Evolutionary conservation across 1,140 invertebrate genomes (phyloP).

Genomic region (Maconellicoccus hirsutus): DNA sequence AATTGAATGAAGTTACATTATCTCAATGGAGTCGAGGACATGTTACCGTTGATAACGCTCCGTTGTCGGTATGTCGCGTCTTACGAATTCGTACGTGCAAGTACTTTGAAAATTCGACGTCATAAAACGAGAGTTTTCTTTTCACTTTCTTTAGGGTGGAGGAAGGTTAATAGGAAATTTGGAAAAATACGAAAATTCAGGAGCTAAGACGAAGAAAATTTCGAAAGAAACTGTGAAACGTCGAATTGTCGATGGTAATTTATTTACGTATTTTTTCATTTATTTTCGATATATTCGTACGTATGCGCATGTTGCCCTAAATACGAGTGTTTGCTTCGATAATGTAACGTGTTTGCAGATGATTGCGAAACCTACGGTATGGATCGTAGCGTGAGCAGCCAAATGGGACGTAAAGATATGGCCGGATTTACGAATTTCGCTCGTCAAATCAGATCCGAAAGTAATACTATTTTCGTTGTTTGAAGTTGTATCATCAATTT

Average conservation of each 20-base stretch:
- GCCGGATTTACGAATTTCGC: slow-evolving; percentile 35
- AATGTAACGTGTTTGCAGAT: no score
- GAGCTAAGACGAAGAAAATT: no score
- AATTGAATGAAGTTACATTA: slow-evolving; percentile 26
- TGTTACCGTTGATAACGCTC: slow-evolving; percentile 30
- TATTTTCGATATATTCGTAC: no score
- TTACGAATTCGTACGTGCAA: not conserved
- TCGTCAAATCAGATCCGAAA: slow-evolving; percentile 32
- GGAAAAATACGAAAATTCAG: no score
- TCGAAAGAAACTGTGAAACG: no score
- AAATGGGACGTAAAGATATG: slow-evolving; percentile 33
- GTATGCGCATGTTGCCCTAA: no score
- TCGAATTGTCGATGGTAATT: no score
- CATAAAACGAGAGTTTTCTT: no score
- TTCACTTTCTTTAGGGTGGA: no score
- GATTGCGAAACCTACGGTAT: not conserved
- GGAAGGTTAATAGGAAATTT: no score
- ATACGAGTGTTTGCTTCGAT: no score
- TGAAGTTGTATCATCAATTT: slow-evolving; percentile 21
- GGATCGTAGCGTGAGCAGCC: slow-evolving; percentile 31
- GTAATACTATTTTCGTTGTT: slow-evolving; percentile 30
- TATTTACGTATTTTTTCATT: no score
- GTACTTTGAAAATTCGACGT: not conserved
- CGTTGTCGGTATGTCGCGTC: slow-evolving; percentile 25
- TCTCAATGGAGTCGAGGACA: slow-evolving; percentile 38